Percentiles rank a stretch among this genome's conserved stretches.
Evolutionary conservation across 2,888 invertebrate genomes (phyloP).

Genomic region (Silvanus unidentatus): DNA sequence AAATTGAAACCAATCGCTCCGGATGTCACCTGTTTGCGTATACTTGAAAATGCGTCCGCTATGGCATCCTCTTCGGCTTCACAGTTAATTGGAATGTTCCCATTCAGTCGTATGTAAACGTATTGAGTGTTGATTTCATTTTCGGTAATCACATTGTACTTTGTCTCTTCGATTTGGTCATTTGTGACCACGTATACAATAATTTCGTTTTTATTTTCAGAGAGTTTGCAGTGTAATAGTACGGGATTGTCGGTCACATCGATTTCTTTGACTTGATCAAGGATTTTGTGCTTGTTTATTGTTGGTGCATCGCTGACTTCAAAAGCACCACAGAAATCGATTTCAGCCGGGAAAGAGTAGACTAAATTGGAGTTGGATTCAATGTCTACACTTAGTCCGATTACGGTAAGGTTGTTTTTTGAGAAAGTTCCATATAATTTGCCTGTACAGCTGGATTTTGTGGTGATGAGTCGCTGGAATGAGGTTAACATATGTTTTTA

Average conservation of each 20-base stretch:
- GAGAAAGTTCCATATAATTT: conserved; percentile 71
- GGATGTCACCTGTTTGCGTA: conserved; percentile 66
- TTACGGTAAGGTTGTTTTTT: conserved; percentile 62
- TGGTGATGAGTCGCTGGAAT: not conserved
- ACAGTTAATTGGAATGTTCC: conserved; percentile 59
- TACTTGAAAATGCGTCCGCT: conserved; percentile 56
- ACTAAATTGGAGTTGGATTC: conserved; percentile 53
- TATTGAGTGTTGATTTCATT: conserved; percentile 64
- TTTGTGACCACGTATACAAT: conserved; percentile 65
- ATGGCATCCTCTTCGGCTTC: conserved; percentile 55
- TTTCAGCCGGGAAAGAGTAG: conserved; percentile 66
- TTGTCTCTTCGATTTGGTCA: conserved; percentile 62
- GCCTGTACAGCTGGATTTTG: conserved; percentile 40
- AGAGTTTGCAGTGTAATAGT: conserved; percentile 53
- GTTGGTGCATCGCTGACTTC: conserved; percentile 50
- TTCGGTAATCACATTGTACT: conserved; percentile 57
- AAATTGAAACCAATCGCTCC: conserved; percentile 61
- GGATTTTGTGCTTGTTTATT: conserved; percentile 54
- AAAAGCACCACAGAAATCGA: conserved; percentile 71
- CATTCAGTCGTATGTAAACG: conserved; percentile 62
- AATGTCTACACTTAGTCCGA: conserved; percentile 58
- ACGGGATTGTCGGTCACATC: conserved; percentile 77
- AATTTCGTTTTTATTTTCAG: conserved; percentile 50
- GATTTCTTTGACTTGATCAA: conserved; percentile 59
- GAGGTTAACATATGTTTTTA: not conserved